Evolutionary conservation across 2,113 vertebrate genomes (phyloP), one percentile per base, ranked within the genome.

Genomic region (Caranx ignobilis): DNA sequence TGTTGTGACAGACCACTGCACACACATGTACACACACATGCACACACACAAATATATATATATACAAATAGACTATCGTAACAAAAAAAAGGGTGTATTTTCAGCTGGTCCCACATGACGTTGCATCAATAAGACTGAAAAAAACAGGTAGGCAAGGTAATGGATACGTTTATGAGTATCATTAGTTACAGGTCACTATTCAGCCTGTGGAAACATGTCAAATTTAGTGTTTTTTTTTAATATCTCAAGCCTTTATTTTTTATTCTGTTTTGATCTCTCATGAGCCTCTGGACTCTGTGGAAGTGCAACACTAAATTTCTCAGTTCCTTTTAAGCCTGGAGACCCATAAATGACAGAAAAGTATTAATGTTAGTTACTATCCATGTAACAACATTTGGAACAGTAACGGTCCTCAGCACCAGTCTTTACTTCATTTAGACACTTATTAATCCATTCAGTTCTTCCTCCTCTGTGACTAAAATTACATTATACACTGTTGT

Each of bases 1-100:
- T 79, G 67, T 63, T 73, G 79, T 73, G 32, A 89, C 72, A 86
- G 76, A 87, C n/a, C 45, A 34, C 32, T 11, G 55, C 37, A 54
- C 73, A 56, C 11, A 75, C 54, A n/a, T 31, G 43, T 31, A 68
- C 55, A 75, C 12, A 61, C 43, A 59, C 74, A 84, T 47, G 71
- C 19, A 65, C 37, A 52, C 41, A 82, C 18, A 52, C 35, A 60
- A 48, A 52, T 60, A 73, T 43, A 81, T n/a, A 72, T 60, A 73
- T 43, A 81, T n/a, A 72, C 63, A 50, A 3, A 26, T 34, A 21
- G 4, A 55, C 2, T 39, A 54, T 50, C 52, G 19, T 19, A 35
- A 16, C 39, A 71, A 71, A 66, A 2, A 0, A 2, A 0, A 41
- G 26, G 7, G 32, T n/a, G 56, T 41, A 62, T 57, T 59, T 31